Percentiles rank a stretch among this genome's conserved stretches.
phyloP scores from a whole-genome alignment of 2,888 invertebrate genomes.

The Polyploca ridens region DNA sequence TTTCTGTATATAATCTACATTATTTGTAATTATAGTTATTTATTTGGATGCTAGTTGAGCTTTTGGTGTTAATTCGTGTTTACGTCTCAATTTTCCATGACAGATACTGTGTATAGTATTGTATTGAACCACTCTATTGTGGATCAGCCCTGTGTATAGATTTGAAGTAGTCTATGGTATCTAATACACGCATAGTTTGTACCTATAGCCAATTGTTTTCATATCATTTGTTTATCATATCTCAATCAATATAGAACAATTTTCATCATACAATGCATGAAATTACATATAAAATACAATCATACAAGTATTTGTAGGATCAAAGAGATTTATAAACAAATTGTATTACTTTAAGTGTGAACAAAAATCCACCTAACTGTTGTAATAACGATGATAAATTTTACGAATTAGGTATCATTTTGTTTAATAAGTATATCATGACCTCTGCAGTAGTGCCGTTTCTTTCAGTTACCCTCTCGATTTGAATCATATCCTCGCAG shows the following conservation, averaged over 20 bases:
- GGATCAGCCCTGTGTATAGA: constrained; percentile 27
- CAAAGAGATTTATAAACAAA: constrained; percentile 8
- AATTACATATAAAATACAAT: constrained; percentile 14
- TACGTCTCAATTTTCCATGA: constrained; percentile 70
- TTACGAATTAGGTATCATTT: background rate
- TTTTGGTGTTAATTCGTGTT: constrained; percentile 64
- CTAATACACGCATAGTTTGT: constrained; percentile 28
- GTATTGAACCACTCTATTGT: constrained; percentile 18
- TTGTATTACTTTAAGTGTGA: constrained; percentile 3
- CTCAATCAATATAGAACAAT: constrained; percentile 22
- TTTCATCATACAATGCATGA: constrained; percentile 22
- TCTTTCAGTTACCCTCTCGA: constrained; percentile 16
- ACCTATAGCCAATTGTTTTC: constrained; percentile 38
- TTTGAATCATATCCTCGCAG: constrained; percentile 34
- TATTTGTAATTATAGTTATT: constrained; percentile 73
- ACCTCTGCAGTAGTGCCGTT: constrained; percentile 19
- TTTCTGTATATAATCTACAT: constrained; percentile 69
- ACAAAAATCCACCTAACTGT: background rate
- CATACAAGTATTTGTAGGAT: constrained; percentile 5
- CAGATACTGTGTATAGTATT: constrained; percentile 56
- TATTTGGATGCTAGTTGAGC: constrained; percentile 74
- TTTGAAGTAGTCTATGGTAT: constrained; percentile 32
- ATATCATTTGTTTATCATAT: constrained; percentile 47
- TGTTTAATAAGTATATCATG: constrained; percentile 14
- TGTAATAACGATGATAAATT: background rate